Conservation (phyloP, 2,113 vertebrate species). For the Notothenia rossii region DNA sequence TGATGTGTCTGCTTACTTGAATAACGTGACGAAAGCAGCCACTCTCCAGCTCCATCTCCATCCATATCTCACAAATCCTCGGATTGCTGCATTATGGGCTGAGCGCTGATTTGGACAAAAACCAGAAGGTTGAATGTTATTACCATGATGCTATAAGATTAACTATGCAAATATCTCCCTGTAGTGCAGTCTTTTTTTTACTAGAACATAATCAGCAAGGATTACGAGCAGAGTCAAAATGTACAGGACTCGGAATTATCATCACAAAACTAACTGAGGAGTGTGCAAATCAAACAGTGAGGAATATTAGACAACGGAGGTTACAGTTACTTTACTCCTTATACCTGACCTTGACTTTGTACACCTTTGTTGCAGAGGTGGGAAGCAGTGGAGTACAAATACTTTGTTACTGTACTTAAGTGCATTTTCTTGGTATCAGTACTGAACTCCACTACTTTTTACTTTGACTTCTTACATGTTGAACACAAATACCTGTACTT, state of each 20-base stretch:
- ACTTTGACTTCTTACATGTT: too few relatives aligned
- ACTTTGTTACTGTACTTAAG: too few relatives aligned
- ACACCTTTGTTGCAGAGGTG: too few relatives aligned
- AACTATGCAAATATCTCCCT: too few relatives aligned
- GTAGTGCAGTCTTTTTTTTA: neutral
- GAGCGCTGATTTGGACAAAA: conserved; percentile 83
- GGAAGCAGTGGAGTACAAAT: too few relatives aligned
- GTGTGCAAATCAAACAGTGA: neutral
- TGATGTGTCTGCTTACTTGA: conserved; percentile 87
- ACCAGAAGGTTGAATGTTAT: neutral
- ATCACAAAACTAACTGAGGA: neutral
- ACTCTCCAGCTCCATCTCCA: conserved; percentile 98
- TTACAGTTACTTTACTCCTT: neutral
- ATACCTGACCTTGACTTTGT: too few relatives aligned
- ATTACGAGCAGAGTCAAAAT: neutral
- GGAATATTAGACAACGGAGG: neutral
- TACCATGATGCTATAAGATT: neutral
- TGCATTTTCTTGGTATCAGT: too few relatives aligned
- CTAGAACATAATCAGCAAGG: neutral
- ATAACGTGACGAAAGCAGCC: conserved; percentile 87
- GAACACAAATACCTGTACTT: too few relatives aligned
- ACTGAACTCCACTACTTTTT: too few relatives aligned
- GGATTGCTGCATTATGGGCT: conserved; percentile 88
- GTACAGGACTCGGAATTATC: neutral
- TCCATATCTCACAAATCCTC: conserved; percentile 93